phyloP scores from a whole-genome alignment of 2,113 vertebrate species.

The Dicrurus megarhynchus region DNA sequence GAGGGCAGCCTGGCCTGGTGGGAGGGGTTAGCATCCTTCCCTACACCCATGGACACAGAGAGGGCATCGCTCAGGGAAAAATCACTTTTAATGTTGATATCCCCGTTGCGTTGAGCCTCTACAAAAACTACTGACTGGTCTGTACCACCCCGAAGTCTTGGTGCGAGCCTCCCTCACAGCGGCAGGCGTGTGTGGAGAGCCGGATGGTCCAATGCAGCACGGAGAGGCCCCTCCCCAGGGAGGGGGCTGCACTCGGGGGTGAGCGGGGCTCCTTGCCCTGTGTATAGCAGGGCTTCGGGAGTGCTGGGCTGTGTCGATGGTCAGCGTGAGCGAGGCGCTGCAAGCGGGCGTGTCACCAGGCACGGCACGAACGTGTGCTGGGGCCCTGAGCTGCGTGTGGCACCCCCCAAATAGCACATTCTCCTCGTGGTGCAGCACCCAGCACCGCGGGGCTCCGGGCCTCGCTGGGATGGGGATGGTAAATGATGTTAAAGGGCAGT shows the following conservation, averaged over 20 bases:
- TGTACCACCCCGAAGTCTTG: neutral
- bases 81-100: conserved; percentile 46
- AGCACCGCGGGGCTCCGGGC: neutral
- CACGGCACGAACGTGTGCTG: neutral
- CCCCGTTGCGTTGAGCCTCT: neutral
- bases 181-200: neutral
- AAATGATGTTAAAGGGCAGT: neutral
- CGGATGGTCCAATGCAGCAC: neutral
- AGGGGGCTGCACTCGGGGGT: neutral
- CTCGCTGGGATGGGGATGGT: neutral
- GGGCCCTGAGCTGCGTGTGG: neutral
- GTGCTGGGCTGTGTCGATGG: neutral
- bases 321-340: neutral
- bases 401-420: neutral
- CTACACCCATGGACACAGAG: neutral
- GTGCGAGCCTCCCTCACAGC: neutral
- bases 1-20: neutral
- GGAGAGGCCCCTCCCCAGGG: neutral
- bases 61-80: neutral
- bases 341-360: neutral
- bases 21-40: neutral
- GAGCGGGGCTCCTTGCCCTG: neutral
- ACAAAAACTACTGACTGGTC: conserved; percentile 29
- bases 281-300: neutral
- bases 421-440: neutral